Conservation (phyloP, 2,888 invertebrate genomes). For the Periphyllus acericola region DNA sequence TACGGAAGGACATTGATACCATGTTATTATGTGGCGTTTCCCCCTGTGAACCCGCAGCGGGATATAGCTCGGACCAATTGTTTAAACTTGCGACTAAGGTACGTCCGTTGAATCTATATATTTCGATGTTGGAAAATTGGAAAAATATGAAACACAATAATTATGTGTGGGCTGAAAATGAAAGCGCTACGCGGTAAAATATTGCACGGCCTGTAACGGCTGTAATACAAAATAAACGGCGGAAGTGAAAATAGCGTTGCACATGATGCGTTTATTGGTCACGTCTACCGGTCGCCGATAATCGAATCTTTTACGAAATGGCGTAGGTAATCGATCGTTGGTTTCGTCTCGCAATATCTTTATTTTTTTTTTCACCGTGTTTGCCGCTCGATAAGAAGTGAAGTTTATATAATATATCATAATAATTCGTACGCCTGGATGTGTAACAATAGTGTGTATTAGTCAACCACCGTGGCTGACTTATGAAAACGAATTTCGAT, state of each 20-base stretch:
- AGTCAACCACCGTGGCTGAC: not conserved
- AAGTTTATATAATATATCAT: not conserved
- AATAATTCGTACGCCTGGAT: not conserved
- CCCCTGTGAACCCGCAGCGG: not conserved
- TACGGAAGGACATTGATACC: conserved; percentile 41
- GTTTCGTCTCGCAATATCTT: not conserved
- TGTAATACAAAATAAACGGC: not conserved
- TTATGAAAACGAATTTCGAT: not conserved
- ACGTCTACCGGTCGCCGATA: not conserved
- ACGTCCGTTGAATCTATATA: not conserved
- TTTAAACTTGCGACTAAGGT: not conserved
- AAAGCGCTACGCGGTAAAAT: not conserved
- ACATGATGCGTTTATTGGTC: conserved; percentile 2
- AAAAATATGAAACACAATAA: not conserved
- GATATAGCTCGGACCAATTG: not conserved
- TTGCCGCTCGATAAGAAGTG: not conserved
- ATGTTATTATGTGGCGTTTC: conserved; percentile 7
- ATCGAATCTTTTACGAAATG: not conserved
- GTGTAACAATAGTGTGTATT: not conserved
- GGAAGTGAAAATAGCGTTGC: conserved; percentile 9
- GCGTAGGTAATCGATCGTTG: not conserved
- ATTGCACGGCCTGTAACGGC: not conserved
- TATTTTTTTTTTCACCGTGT: not conserved
- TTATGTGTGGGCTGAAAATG: not conserved
- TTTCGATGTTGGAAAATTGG: not conserved